phyloP scores from a whole-genome alignment of 2,888 invertebrate genomes.

The Chouioia cunea region DNA sequence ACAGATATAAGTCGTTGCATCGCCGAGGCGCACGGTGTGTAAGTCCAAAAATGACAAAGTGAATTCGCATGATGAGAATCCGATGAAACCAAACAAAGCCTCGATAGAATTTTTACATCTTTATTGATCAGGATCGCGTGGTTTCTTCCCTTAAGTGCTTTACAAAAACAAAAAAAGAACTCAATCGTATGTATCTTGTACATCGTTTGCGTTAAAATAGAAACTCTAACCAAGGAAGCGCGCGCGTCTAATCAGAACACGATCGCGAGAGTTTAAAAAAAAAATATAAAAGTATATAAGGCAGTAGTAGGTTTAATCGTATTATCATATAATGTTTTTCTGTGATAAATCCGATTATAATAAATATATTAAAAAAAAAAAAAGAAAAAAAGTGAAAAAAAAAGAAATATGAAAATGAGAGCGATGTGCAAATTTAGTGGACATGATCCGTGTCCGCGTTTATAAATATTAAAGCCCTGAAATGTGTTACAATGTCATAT shows the following conservation, averaged over 20 bases:
- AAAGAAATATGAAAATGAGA: constrained; percentile 31
- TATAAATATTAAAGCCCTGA: constrained; percentile 39
- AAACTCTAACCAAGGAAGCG: not conserved
- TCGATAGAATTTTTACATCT: constrained; percentile 52
- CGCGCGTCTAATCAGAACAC: constrained; percentile 18
- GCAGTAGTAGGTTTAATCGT: constrained; percentile 48
- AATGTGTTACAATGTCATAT: constrained; percentile 30
- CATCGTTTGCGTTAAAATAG: constrained; percentile 38
- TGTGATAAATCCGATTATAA: constrained; percentile 64
- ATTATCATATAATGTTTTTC: constrained; percentile 65
- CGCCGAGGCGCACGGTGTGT: constrained; percentile 23
- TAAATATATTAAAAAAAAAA: constrained; percentile 46
- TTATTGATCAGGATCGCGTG: constrained; percentile 58
- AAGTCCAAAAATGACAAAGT: not conserved
- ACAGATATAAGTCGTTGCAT: constrained; percentile 7
- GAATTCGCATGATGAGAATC: constrained; percentile 7
- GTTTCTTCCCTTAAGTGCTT: constrained; percentile 67
- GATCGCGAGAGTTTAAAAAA: constrained; percentile 28
- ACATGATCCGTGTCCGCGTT: constrained; percentile 37
- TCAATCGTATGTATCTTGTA: constrained; percentile 52
- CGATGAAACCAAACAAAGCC: constrained; percentile 36
- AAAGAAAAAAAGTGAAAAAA: constrained; percentile 23
- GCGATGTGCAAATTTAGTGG: constrained; percentile 2
- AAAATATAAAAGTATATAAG: constrained; percentile 31
- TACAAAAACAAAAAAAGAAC: constrained; percentile 50